Evolutionary conservation across 2,113 vertebrate genomes (phyloP).

Genomic region (Serinus canaria): DNA sequence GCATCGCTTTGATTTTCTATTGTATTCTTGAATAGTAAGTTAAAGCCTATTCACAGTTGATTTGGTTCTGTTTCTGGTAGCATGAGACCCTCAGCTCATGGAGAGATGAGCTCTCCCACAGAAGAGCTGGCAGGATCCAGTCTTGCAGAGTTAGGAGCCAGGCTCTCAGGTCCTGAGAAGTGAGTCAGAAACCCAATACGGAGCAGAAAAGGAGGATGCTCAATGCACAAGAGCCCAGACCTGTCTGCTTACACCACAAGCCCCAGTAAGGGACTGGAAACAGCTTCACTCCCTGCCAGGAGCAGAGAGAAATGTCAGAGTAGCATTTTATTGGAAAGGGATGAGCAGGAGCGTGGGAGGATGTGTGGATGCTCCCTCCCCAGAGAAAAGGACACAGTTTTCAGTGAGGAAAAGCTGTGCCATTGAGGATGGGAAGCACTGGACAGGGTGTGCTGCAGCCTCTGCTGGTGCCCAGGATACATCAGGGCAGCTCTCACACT

Average conservation of each 20-base stretch:
- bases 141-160: neutral
- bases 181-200: neutral
- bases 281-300: neutral
- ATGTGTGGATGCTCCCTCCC: conserved; percentile 14
- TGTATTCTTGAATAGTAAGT: conserved; percentile 47
- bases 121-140: neutral
- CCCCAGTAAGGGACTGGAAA: neutral
- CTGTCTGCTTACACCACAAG: neutral
- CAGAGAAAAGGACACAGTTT: neutral
- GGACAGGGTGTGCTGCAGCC: neutral
- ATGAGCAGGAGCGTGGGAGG: neutral
- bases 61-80: neutral
- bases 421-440: neutral
- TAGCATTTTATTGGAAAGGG: conserved; percentile 10
- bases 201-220: neutral
- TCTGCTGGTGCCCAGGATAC: neutral
- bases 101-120: neutral
- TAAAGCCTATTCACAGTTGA: conserved; percentile 39
- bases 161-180: neutral
- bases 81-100: neutral
- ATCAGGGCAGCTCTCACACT: neutral
- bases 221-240: neutral
- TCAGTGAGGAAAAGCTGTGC: neutral
- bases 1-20: conserved; percentile 46
- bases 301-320: neutral